Base-by-base conservation (phyloP, 1,140 invertebrate genomes). In the Bombus turneri region DNA sequence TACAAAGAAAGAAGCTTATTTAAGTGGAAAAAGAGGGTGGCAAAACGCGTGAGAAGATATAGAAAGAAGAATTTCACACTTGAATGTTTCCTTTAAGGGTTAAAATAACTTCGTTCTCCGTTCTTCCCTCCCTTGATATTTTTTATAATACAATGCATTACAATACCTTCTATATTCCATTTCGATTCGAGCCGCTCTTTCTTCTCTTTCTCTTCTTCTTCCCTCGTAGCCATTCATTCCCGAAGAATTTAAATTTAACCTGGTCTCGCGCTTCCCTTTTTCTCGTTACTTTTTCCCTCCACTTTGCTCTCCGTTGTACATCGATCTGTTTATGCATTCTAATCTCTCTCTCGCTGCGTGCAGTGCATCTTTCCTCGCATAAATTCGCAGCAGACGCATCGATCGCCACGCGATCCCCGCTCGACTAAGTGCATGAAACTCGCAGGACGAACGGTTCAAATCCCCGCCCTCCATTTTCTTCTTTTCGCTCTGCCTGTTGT, bases 311-410 rank as follows among this genome's bases (percentile, higher is more conserved):
- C 39, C 69, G 6, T n/a, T 31, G 6, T 47, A 31, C 71, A 73
- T 73, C 71, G 71, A 73, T 73, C 71, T 73, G 71, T 43, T 73
- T 73, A 73, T 73, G 71, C 71, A 73, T 73, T 73, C 39, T 47
- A 73, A 73, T 73, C 71, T 73, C n/a, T 47, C n/a, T 39, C 15
- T 62, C 10, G 71, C 71, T 43, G 71, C 71, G 41, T 43, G 15
- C 41, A 73, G 43, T 73, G 71, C 71, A 73, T 73, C 71, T 73
- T 31, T 47, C 25, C 41, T 73, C 39, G 71, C 41, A 73, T 73
- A 73, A 73, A 73, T 73, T 71, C n/a, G 28, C 41, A 43, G 28
- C 71, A 43, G 71, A 73, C 71, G 71, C 71, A 73, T 73, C 71
- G 71, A 73, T 73, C 41, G n/a, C 41, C 41, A 13, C 39, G 12